These are phyloP conservation scores for Nycticebus coucang DNA, from an alignment of 2,113 vertebrate species.

Conservation along the genomic window DNA sequence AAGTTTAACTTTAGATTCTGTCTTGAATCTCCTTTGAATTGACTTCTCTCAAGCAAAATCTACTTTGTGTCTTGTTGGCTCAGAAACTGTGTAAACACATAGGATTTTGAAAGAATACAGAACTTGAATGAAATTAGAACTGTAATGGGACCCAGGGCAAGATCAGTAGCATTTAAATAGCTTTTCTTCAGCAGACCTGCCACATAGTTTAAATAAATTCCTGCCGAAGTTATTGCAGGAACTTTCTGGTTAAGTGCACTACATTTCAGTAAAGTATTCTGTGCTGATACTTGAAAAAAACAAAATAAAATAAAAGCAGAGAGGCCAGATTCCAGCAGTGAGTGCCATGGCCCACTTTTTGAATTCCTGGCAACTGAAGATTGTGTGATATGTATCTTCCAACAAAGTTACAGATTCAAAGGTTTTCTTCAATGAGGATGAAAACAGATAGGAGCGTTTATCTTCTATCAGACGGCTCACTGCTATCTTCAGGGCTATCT, in stretches of 20 bases:
- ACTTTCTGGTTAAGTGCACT: conserved; percentile 25
- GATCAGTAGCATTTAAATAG: conserved; percentile 2
- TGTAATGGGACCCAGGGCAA: neutral
- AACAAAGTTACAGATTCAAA: conserved; percentile 68
- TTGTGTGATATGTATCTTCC: conserved; percentile 64
- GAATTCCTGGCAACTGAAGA: conserved; percentile 58
- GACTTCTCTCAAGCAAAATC: neutral
- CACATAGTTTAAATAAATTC: conserved; percentile 6
- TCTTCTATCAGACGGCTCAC: conserved; percentile 50
- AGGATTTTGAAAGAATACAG: conserved; percentile 34
- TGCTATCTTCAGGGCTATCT: conserved; percentile 34
- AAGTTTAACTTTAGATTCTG: neutral
- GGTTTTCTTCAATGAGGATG: conserved; percentile 67
- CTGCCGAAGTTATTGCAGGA: neutral
- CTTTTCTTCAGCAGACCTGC: conserved; percentile 26
- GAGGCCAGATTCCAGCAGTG: neutral
- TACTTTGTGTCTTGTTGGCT: neutral
- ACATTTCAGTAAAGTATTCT: neutral
- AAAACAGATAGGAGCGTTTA: conserved; percentile 52
- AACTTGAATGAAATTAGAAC: conserved; percentile 6
- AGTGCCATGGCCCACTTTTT: conserved; percentile 64
- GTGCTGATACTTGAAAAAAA: neutral
- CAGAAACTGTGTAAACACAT: neutral
- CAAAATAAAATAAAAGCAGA: neutral
- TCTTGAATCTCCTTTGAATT: conserved; percentile 11